A percentile compares a stretch with the other conserved stretches of the same genome.
Evolutionary conservation across 1,140 invertebrate genomes (phyloP).

Genomic region (Rhynchophorus ferrugineus): DNA sequence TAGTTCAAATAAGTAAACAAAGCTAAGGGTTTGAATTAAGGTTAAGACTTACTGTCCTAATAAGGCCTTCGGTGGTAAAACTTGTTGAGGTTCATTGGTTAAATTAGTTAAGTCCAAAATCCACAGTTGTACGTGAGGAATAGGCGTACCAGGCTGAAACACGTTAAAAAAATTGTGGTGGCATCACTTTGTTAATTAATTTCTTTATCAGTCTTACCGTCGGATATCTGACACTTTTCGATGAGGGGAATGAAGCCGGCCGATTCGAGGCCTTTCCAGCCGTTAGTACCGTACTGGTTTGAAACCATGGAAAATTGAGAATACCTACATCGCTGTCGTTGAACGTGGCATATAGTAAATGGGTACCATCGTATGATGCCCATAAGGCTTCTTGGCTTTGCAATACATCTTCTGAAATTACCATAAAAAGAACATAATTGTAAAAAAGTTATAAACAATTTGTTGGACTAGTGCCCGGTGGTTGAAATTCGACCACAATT

Average conservation of each 20-base stretch:
- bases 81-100: slow-evolving; percentile 50
- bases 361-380: slow-evolving; percentile 72
- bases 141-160: slow-evolving; percentile 73
- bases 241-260: slow-evolving; percentile 57
- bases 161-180: slow-evolving; percentile 19
- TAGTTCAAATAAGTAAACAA: too few relatives aligned
- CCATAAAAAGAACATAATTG: slow-evolving; percentile 6
- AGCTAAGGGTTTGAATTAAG: too few relatives aligned
- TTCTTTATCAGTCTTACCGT: slow-evolving; percentile 45
- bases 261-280: slow-evolving; percentile 40
- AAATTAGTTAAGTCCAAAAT: slow-evolving; percentile 67
- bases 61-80: slow-evolving; percentile 57
- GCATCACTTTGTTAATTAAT: slow-evolving; percentile 1
- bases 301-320: slow-evolving; percentile 70
- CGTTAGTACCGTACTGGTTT: slow-evolving; percentile 47
- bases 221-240: slow-evolving; percentile 68
- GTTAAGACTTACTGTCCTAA: slow-evolving; percentile 35
- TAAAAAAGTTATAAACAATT: too few relatives aligned
- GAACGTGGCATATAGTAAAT: slow-evolving; percentile 77
- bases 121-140: slow-evolving; percentile 74
- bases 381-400: slow-evolving; percentile 69
- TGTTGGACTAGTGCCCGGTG: too few relatives aligned
- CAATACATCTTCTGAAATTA: slow-evolving; percentile 64
- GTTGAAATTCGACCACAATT: too few relatives aligned
- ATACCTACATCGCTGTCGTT: slow-evolving; percentile 75